A percentile compares a stretch with the other conserved stretches of the same genome.
phyloP scores from a whole-genome alignment of 1,140 invertebrate genomes.

The Bombus haemorrhoidalis region DNA sequence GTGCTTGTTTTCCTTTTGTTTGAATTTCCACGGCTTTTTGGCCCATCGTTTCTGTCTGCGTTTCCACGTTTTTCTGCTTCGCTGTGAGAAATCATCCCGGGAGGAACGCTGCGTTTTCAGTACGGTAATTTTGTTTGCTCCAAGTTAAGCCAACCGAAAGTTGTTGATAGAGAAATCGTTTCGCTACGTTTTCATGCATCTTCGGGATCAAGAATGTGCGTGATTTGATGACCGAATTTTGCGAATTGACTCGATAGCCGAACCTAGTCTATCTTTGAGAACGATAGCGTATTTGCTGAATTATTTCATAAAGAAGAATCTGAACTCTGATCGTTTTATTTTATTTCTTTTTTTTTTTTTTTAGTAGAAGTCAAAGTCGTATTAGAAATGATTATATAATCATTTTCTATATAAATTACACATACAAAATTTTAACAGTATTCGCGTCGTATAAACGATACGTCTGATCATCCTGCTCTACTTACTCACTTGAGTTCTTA shows the following conservation, averaged over 20 bases:
- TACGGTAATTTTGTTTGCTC: slow-evolving; percentile 10
- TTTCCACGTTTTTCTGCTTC: not conserved
- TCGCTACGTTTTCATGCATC: not conserved
- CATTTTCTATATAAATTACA: too few relatives aligned
- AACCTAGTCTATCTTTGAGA: not conserved
- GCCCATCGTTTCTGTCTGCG: too few relatives aligned
- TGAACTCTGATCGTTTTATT: too few relatives aligned
- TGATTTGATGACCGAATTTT: not conserved
- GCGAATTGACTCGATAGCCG: not conserved
- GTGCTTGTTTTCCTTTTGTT: not conserved
- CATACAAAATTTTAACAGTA: too few relatives aligned
- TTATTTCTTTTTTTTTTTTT: too few relatives aligned
- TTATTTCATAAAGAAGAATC: too few relatives aligned
- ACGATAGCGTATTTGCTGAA: not conserved
- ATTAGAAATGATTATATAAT: too few relatives aligned
- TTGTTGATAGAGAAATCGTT: not conserved
- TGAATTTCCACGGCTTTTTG: slow-evolving; percentile 6
- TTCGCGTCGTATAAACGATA: not conserved
- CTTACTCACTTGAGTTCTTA: not conserved
- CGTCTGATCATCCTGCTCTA: not conserved
- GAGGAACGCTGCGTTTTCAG: not conserved
- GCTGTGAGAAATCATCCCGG: not conserved
- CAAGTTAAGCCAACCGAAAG: not conserved
- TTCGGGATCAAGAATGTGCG: rapidly evolving
- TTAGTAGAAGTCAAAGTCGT: not conserved